Conservation (phyloP, 2,113 vertebrate genomes). For the Paramormyrops kingsleyae region DNA sequence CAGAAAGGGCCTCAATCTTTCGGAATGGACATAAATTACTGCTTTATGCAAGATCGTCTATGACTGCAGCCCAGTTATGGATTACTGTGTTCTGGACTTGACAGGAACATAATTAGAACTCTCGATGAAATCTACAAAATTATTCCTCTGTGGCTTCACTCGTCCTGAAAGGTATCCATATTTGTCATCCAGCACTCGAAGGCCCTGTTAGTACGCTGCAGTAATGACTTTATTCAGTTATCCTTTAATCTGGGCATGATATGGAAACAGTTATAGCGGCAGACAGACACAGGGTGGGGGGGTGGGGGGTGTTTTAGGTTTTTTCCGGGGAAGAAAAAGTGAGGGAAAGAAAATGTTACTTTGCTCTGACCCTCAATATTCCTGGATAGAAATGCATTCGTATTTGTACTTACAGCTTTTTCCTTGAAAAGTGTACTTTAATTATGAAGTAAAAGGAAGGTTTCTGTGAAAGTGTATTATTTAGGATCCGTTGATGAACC, state of each 20-base stretch:
- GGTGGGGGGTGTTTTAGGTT: constrained; percentile 14
- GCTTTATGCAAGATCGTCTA: constrained; percentile 60
- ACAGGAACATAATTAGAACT: constrained; percentile 92
- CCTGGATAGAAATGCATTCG: not conserved
- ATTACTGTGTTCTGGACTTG: constrained; percentile 82
- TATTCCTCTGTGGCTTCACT: constrained; percentile 77
- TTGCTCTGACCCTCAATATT: not conserved
- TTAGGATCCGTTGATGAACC: not conserved
- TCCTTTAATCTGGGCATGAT: constrained; percentile 62
- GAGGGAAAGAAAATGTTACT: not conserved
- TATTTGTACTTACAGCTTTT: not conserved
- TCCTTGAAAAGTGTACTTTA: not conserved
- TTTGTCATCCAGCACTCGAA: constrained; percentile 67
- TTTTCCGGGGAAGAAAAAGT: constrained; percentile 4
- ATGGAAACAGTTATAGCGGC: constrained; percentile 38
- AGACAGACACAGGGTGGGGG: not conserved
- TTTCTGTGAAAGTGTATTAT: not conserved
- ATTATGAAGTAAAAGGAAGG: not conserved
- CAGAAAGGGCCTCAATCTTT: constrained; percentile 47
- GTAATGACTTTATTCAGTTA: constrained; percentile 78
- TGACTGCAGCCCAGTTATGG: constrained; percentile 72
- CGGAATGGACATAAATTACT: constrained; percentile 76
- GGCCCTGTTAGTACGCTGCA: constrained; percentile 69
- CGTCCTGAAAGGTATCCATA: constrained; percentile 79
- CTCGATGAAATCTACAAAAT: constrained; percentile 91